A percentile compares a stretch with the other conserved stretches of the same genome.
phyloP scores from a whole-genome alignment of 2,888 invertebrate genomes.

The Drosophila multiciliata region DNA sequence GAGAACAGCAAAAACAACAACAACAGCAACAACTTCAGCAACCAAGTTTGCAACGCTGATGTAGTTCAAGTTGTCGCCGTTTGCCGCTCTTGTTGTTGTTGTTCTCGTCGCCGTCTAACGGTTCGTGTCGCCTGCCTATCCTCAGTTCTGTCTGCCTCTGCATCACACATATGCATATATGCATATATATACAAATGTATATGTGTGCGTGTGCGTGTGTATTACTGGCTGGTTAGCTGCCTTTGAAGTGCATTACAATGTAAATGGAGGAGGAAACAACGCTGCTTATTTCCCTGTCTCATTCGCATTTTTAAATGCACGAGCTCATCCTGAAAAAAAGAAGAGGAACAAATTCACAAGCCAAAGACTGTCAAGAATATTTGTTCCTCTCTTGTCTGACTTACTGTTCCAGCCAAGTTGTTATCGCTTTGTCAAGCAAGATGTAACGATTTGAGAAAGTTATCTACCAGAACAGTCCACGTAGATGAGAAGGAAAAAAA shows the following conservation, averaged over 20 bases:
- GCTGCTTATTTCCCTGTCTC: slow-evolving; percentile 52
- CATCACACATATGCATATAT: slow-evolving; percentile 3
- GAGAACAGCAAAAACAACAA: slow-evolving; percentile 13
- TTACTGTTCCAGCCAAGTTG: background rate
- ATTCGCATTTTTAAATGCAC: slow-evolving; percentile 25
- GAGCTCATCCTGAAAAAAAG: slow-evolving; percentile 43
- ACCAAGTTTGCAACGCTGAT: slow-evolving; percentile 41
- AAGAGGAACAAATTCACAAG: slow-evolving; percentile 10
- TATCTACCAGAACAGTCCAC: background rate
- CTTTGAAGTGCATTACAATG: slow-evolving; percentile 72
- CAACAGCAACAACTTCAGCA: slow-evolving; percentile 8
- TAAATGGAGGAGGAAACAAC: slow-evolving; percentile 66
- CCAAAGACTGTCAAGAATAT: slow-evolving; percentile 7
- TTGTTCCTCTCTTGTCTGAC: background rate
- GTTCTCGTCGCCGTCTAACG: slow-evolving; percentile 54
- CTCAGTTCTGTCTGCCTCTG: slow-evolving; percentile 39
- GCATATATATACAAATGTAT: slow-evolving; percentile 1
- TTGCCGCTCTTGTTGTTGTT: slow-evolving; percentile 24
- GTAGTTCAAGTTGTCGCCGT: slow-evolving; percentile 63
- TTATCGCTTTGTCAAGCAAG: slow-evolving; percentile 4
- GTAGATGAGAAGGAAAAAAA: background rate
- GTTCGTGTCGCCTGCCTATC: slow-evolving; percentile 58
- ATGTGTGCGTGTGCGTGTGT: slow-evolving; percentile 24
- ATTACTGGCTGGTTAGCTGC: slow-evolving; percentile 55
- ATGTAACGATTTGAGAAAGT: background rate